These are phyloP conservation scores for Glossophaga mutica DNA, from an alignment of 2,797 vertebrate genomes.

Conservation along the genomic window DNA sequence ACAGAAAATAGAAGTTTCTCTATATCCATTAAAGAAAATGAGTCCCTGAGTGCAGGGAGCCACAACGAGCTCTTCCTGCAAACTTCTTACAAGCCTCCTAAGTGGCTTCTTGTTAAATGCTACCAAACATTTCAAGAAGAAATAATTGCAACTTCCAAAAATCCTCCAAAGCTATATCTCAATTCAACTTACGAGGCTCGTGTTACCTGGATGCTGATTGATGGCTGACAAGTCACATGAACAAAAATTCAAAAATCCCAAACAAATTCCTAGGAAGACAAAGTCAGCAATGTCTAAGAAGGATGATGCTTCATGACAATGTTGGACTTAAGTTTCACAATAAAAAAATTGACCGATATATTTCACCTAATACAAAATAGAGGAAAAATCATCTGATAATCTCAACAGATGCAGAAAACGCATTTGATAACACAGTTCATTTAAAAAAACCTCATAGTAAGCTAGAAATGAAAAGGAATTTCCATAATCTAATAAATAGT, in stretches of 20 bases:
- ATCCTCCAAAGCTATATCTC: background rate
- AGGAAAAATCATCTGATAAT: background rate
- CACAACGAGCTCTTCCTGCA: background rate
- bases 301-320: background rate
- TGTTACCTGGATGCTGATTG: background rate
- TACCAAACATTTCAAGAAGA: background rate
- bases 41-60: background rate
- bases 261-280: background rate
- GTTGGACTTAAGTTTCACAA: background rate
- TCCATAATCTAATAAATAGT: background rate
- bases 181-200: background rate
- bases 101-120: background rate
- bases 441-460: background rate
- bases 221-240: background rate
- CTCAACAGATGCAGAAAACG: background rate
- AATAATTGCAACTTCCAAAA: background rate
- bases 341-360: background rate
- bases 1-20: background rate
- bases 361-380: background rate
- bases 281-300: background rate
- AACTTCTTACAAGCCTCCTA: background rate
- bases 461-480: background rate
- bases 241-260: background rate
- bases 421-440: background rate
- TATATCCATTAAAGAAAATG: background rate